These are phyloP conservation scores for Agrochola lota DNA, from an alignment of 2,888 invertebrate species.

Conservation along the genomic window DNA sequence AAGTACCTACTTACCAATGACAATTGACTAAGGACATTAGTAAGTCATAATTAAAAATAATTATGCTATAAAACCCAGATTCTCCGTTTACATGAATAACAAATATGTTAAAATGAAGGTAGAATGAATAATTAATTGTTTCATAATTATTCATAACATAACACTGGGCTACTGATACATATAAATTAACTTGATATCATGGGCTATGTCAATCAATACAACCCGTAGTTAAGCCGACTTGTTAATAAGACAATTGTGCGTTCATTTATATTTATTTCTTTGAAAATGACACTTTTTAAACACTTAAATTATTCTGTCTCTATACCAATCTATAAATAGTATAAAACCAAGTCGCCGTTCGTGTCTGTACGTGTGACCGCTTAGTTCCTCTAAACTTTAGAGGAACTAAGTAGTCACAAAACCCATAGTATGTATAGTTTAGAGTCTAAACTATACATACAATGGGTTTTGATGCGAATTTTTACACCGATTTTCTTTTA, in stretches of 20 bases:
- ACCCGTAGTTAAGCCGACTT: not conserved
- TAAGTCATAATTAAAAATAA: conserved; percentile 15
- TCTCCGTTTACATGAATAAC: conserved; percentile 30
- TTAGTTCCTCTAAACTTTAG: too few relatives aligned
- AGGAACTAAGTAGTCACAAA: too few relatives aligned
- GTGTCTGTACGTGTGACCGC: too few relatives aligned
- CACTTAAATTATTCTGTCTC: too few relatives aligned
- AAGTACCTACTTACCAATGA: conserved; percentile 3
- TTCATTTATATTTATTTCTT: not conserved
- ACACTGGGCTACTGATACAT: conserved; percentile 35
- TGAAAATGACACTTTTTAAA: too few relatives aligned
- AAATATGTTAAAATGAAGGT: conserved; percentile 37
- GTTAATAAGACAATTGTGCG: not conserved
- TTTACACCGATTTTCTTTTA: too few relatives aligned
- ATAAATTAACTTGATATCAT: conserved; percentile 27
- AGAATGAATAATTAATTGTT: conserved; percentile 35
- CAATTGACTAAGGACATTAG: conserved; percentile 11
- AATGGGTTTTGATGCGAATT: too few relatives aligned
- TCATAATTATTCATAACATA: conserved; percentile 38
- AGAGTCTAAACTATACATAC: too few relatives aligned
- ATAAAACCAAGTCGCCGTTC: too few relatives aligned
- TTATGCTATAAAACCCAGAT: not conserved
- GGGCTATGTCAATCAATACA: conserved; percentile 25
- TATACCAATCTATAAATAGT: too few relatives aligned
- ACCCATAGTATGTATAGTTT: too few relatives aligned